Evolutionary conservation across 2,113 vertebrate genomes (phyloP), one percentile per base, ranked within the genome.

Genomic region (Actinemys pallida): DNA sequence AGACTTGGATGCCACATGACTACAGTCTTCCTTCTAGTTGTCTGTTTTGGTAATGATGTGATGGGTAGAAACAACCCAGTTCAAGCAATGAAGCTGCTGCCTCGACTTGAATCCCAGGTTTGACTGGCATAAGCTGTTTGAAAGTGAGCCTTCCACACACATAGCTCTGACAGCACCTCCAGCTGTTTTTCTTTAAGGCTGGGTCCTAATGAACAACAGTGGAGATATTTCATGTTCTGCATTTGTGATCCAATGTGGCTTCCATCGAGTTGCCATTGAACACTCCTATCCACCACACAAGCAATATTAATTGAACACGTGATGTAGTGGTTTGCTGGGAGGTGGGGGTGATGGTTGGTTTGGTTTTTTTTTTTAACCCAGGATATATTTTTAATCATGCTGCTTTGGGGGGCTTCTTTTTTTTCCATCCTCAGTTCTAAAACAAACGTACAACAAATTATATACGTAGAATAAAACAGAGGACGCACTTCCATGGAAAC

Each of bases 21-120:
- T 84, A 88, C 80, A 88, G 80, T 84, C 95, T 95, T 94, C 86
- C 85, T 91, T 91, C 84, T 56, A 86, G 92, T 91, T 86, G 86
- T 92, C 76, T 8, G 49, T 87, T 95, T 88, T 49, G 82, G 49
- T 95, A 90, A 72, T 81, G 87, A 90, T 79, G 82, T 87, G 76
- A 80, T 78, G 93, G 90, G 89, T 82, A 92, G 94, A 96, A 98
- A 92, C 89, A 97, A 97, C 86, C 88, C 95, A 47, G 85, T 96
- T 97, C 96, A 95, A 90, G 96, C 96, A 97, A 94, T 97, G 97
- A 97, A 97, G 97, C 96, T 98, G 98, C 97, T 98, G 95, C 93
- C 97, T 97, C 75, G 83, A 93, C 95, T 97, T 96, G 97, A 97
- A 96, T 88, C 90, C 93, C 56, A 90, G 92, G 94, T 97, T 97